Percentiles rank a stretch among this genome's conserved stretches.
These are phyloP conservation scores for Cosmopolites sordidus DNA, from an alignment of 2,888 invertebrate species.

Conservation along the genomic window DNA sequence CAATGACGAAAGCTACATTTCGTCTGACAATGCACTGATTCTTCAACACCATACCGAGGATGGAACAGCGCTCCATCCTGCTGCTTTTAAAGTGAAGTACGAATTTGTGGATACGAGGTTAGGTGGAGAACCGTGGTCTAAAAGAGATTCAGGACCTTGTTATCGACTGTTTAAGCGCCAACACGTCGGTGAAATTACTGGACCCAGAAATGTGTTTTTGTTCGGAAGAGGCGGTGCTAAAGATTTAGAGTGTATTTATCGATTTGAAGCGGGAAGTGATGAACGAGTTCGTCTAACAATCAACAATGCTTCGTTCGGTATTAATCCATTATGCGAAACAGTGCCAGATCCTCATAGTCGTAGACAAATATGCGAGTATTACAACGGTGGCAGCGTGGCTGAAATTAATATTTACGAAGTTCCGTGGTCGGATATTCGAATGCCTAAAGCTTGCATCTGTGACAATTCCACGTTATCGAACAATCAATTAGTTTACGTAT, in stretches of 20 bases:
- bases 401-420: constrained; percentile 63
- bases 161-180: constrained; percentile 62
- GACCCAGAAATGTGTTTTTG: constrained; percentile 72
- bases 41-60: constrained; percentile 58
- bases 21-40: constrained; percentile 50
- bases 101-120: constrained; percentile 80
- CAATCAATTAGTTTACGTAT: constrained; percentile 60
- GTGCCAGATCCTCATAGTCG: constrained; percentile 70
- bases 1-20: constrained; percentile 74
- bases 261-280: constrained; percentile 51
- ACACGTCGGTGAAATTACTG: constrained; percentile 59
- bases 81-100: constrained; percentile 68
- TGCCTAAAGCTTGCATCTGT: constrained; percentile 74
- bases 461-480: constrained; percentile 63
- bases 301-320: constrained; percentile 70
- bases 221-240: constrained; percentile 79
- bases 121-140: constrained; percentile 57
- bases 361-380: constrained; percentile 56
- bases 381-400: constrained; percentile 46
- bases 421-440: constrained; percentile 66
- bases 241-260: constrained; percentile 72
- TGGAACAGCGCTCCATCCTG: constrained; percentile 77
- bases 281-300: constrained; percentile 64
- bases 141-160: constrained; percentile 48
- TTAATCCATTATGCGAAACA: constrained; percentile 61